Conservation (phyloP, 1,140 invertebrate species). For the Bombyx mori region DNA sequence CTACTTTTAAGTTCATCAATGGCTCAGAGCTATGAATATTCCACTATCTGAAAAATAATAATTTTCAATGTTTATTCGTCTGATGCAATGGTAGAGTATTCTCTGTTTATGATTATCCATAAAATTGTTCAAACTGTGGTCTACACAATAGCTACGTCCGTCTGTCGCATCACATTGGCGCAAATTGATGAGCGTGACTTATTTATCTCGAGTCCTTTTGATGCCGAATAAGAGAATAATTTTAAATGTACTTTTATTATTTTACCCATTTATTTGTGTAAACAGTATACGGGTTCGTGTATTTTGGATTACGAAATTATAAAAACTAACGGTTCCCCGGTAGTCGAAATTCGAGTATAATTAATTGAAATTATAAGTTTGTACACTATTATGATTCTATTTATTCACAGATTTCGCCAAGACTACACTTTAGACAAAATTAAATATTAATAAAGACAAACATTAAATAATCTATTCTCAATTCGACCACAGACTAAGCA, state of each 20-base stretch:
- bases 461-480: no score
- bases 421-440: no score
- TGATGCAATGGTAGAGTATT: background rate
- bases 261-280: background rate
- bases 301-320: no score
- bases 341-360: no score
- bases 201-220: slow-evolving; percentile 61
- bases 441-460: no score
- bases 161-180: slow-evolving; percentile 60
- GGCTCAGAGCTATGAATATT: no score
- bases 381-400: no score
- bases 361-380: no score
- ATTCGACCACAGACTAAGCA: no score
- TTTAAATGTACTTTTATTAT: background rate
- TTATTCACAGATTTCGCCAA: no score
- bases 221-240: slow-evolving; percentile 45
- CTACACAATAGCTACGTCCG: slow-evolving; percentile 19
- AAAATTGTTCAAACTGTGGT: slow-evolving; percentile 1
- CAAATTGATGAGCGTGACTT: slow-evolving; percentile 64
- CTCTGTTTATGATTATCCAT: slow-evolving; percentile 1
- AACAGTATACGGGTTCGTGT: background rate
- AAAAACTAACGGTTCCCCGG: no score
- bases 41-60: background rate
- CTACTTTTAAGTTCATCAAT: no score
- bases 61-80: background rate